Conservation (phyloP, 2,113 vertebrate genomes). For the Haemorhous mexicanus region DNA sequence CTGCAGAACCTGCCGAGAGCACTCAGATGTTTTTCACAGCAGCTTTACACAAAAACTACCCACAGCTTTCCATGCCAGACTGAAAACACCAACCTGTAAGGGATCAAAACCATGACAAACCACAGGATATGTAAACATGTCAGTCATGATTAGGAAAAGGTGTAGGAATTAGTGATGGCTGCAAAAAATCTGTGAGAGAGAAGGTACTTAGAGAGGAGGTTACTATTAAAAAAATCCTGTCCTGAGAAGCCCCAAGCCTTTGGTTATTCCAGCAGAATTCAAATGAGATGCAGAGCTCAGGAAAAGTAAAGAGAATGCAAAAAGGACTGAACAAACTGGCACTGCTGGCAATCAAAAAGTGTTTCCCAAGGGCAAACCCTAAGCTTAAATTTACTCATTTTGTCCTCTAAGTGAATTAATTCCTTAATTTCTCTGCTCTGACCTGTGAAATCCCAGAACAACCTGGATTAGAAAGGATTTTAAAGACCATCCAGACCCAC, state of each 20-base stretch:
- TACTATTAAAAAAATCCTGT: background rate
- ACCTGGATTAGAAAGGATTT: background rate
- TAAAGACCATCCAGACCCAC: background rate
- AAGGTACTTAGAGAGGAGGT: background rate
- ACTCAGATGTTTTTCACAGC: fast-evolving
- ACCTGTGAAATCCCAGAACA: background rate
- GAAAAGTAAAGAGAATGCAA: background rate
- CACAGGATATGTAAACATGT: background rate
- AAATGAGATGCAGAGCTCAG: background rate
- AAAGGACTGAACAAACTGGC: background rate
- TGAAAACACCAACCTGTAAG: background rate
- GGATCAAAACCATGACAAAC: background rate
- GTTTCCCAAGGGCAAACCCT: background rate
- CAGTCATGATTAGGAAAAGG: background rate
- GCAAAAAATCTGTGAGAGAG: background rate
- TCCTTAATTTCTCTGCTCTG: background rate
- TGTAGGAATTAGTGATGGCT: background rate
- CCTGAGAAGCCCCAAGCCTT: background rate
- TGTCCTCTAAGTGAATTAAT: background rate
- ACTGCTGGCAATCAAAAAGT: background rate
- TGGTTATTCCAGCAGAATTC: background rate
- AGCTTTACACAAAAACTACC: background rate
- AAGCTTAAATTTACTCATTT: background rate
- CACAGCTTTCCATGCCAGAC: background rate
- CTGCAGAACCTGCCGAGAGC: fast-evolving